phyloP scores from a whole-genome alignment of 2,113 vertebrate species.

The Burhinus oedicnemus region DNA sequence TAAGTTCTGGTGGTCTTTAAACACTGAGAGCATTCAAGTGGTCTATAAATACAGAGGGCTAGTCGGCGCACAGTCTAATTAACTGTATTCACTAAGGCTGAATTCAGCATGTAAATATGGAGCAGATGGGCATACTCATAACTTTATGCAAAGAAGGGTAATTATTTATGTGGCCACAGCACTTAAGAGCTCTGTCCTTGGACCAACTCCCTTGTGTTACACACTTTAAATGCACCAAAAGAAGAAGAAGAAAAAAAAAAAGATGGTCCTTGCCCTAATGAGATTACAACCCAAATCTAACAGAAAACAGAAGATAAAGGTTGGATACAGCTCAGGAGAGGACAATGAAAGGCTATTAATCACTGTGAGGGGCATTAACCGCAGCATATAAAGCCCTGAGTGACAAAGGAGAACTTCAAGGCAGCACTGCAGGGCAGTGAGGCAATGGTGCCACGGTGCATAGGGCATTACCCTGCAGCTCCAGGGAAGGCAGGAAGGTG shows the following conservation, averaged over 20 bases:
- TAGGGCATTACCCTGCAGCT: background rate
- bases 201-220: background rate
- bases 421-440: background rate
- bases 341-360: background rate
- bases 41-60: background rate
- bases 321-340: background rate
- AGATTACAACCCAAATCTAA: background rate
- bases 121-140: background rate
- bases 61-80: background rate
- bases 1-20: background rate
- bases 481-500: background rate
- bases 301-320: background rate
- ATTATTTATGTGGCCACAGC: background rate
- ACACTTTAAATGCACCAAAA: background rate
- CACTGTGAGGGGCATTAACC: background rate
- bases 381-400: background rate
- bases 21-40: background rate
- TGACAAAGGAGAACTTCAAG: background rate
- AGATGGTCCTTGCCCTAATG: background rate
- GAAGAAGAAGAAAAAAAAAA: background rate
- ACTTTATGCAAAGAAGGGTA: background rate
- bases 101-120: background rate
- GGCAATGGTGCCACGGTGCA: rapidly evolving
- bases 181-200: background rate
- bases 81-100: background rate